Evolutionary conservation across 2,113 vertebrate species (phyloP).

Genomic region (Burhinus bistriatus): DNA sequence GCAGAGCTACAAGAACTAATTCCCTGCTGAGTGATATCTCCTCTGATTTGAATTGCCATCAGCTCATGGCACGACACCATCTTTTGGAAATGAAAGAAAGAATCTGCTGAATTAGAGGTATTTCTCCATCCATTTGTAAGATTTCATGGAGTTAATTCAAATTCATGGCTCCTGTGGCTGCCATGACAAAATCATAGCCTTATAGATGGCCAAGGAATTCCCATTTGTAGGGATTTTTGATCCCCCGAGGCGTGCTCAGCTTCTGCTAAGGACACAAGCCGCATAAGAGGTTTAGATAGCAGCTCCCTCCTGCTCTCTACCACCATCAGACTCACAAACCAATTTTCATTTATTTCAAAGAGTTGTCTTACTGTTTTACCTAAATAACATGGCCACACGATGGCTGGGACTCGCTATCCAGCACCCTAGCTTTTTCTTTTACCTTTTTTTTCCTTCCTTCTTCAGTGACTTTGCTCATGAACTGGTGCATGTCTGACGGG

Average conservation of each 20-base stretch:
- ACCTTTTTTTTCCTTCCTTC: neutral
- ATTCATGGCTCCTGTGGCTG: conserved; percentile 1
- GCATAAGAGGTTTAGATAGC: neutral
- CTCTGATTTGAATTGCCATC: neutral
- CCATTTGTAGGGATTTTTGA: conserved; percentile 40
- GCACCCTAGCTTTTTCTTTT: neutral
- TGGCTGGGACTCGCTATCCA: neutral
- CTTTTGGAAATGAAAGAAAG: neutral
- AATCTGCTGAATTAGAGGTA: neutral
- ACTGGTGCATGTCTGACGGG: neutral
- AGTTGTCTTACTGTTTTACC: neutral
- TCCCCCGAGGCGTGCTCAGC: neutral
- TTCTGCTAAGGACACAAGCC: conserved; percentile 19
- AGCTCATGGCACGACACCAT: neutral
- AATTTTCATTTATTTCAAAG: neutral
- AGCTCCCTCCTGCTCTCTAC: neutral
- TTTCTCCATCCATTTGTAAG: conserved; percentile 44
- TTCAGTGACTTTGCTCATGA: neutral
- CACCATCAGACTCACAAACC: neutral
- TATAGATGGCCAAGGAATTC: conserved; percentile 20
- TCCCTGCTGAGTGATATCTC: conserved; percentile 20
- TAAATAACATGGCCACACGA: neutral
- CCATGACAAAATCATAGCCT: conserved; percentile 21
- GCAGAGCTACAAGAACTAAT: neutral
- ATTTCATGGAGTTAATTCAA: conserved; percentile 34